phyloP scores from a whole-genome alignment of 2,888 invertebrate species.

The Dimorphilus gyrociliatus region DNA sequence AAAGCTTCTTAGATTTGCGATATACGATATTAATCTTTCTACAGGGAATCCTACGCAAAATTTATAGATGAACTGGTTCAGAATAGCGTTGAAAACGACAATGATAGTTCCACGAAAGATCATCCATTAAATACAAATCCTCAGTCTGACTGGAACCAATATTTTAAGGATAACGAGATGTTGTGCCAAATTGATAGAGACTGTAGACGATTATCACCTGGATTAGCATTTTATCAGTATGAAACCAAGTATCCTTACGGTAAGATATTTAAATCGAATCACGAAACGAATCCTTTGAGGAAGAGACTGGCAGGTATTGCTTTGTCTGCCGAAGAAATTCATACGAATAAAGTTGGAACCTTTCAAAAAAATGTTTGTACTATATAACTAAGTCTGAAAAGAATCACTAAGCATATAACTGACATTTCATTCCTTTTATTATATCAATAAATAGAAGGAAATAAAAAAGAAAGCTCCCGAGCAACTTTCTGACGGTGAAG shows the following conservation, averaged over 20 bases:
- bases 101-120: slow-evolving; percentile 40
- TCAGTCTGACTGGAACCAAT: slow-evolving; percentile 84
- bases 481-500: slow-evolving; percentile 66
- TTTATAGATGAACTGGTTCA: slow-evolving; percentile 63
- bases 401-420: too few relatives aligned
- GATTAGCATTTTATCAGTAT: slow-evolving; percentile 88
- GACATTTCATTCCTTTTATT: too few relatives aligned
- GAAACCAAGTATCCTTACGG: slow-evolving; percentile 77
- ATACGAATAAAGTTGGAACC: slow-evolving; percentile 68
- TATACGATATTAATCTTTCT: slow-evolving; percentile 5
- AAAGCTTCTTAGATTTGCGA: slow-evolving; percentile 4
- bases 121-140: slow-evolving; percentile 90
- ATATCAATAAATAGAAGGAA: too few relatives aligned
- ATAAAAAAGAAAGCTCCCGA: too few relatives aligned
- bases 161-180: slow-evolving; percentile 93
- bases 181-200: slow-evolving; percentile 93
- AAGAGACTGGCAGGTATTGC: slow-evolving; percentile 71
- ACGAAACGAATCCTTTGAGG: slow-evolving; percentile 57
- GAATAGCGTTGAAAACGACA: slow-evolving; percentile 52
- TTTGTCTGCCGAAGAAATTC: slow-evolving; percentile 69
- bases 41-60: slow-evolving; percentile 24
- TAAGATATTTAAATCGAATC: slow-evolving; percentile 56
- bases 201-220: slow-evolving; percentile 74
- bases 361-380: too few relatives aligned
- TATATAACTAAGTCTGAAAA: too few relatives aligned